Evolutionary conservation across 2,797 vertebrate genomes (phyloP).

Genomic region (Cossypha caffra): DNA sequence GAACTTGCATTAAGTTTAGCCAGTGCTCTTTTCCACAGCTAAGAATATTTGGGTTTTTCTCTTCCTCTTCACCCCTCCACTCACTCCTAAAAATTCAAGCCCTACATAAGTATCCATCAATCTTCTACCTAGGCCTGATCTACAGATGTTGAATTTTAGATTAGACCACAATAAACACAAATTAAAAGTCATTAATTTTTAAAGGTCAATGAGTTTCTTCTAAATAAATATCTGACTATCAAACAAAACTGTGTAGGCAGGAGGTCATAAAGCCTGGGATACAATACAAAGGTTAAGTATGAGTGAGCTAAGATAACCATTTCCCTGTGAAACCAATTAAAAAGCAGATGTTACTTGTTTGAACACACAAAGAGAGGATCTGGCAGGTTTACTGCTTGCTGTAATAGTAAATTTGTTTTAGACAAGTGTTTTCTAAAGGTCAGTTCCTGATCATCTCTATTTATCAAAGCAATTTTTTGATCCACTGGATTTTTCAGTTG

Average conservation of each 20-base stretch:
- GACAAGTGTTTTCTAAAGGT: constrained; percentile 12
- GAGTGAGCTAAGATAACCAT: constrained; percentile 10
- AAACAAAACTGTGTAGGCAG: not conserved
- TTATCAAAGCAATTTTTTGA: constrained; percentile 55
- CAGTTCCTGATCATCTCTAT: constrained; percentile 1
- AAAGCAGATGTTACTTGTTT: constrained; percentile 22
- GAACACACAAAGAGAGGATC: not conserved
- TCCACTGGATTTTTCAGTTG: constrained; percentile 38
- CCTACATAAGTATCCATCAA: not conserved
- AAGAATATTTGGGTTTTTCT: not conserved
- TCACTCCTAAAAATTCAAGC: not conserved
- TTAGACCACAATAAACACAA: not conserved
- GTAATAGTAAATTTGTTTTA: not conserved
- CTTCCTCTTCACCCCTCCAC: not conserved
- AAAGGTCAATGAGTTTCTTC: not conserved
- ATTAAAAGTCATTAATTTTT: not conserved
- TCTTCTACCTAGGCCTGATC: not conserved
- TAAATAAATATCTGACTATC: not conserved
- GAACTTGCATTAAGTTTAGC: not conserved
- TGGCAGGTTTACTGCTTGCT: not conserved
- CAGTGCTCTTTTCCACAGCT: not conserved
- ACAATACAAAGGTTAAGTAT: constrained; percentile 15
- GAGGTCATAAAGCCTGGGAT: not conserved
- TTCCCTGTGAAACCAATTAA: constrained; percentile 64
- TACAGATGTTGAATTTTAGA: not conserved